Base-by-base conservation (phyloP, 2,113 vertebrate species). In the Falcunculus frontatus region DNA sequence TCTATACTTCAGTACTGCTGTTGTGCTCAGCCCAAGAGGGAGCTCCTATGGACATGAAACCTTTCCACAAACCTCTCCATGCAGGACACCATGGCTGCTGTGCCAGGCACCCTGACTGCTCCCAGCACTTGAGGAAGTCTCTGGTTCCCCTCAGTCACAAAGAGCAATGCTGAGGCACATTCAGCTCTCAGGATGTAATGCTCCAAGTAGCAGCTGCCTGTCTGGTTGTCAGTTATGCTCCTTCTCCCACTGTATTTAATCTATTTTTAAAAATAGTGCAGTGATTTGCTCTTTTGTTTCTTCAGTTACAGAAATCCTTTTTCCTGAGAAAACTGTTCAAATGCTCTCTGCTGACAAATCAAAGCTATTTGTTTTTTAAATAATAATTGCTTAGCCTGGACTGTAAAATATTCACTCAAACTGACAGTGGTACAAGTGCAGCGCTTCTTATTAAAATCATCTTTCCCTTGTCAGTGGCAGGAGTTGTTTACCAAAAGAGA, bases 361-460 rank as follows among this genome's bases (percentile, higher is more conserved):
- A 67, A 85, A 86, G 35, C 37, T 74, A 35, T 35, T 90, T 82
- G 37, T 42, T 86, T 63, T 70, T 80, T 59, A 88, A 93, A 69
- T 76, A 57, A 53, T 21, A 69, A 41, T 32, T 93, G 37, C 55
- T 86, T 89, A 77, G 64, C 30, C 68, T 89, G 50, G 47, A 55
- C 63, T 9, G 18, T 39, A 86, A 88, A 94, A 80, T 50, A 90
- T 15, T 62, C 55, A 46, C 27, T 95, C 33, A 64, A 67, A 89
- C 32, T 69, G 91, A 70, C 18, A 55, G n/a, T 27, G 18, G 33
- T 69, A 68, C 16, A 44, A 93, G 18, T 41, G 30, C 32, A 86
- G 79, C 21, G n/a, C 11, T 76, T 69, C 53, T 74, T 55, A 52
- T n/a, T 90, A 59, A 50, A 88, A 44, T 81, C 59, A 65, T 65